Conservation (phyloP, 2,888 invertebrate genomes). For the Dexiosoma caninum region DNA sequence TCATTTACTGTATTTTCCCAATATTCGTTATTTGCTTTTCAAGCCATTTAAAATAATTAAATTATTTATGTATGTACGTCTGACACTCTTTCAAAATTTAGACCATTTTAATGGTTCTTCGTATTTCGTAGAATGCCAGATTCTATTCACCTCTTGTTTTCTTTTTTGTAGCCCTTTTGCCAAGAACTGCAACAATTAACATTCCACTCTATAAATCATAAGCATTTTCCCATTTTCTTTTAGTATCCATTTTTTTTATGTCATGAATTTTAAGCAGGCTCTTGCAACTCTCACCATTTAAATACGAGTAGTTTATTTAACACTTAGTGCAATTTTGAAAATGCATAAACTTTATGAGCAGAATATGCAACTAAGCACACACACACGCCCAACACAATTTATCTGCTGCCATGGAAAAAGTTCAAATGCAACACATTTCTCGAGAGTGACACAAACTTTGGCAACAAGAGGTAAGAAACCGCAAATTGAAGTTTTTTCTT, state of each 20-base stretch:
- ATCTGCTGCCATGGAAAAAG: not conserved
- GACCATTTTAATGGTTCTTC: not conserved
- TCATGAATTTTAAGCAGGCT: slow-evolving; percentile 23
- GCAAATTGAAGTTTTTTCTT: slow-evolving; percentile 2
- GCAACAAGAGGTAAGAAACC: slow-evolving; percentile 17
- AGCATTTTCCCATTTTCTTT: slow-evolving; percentile 3
- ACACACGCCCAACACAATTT: not conserved
- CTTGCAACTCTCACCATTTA: slow-evolving; percentile 17
- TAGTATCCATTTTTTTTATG: not conserved
- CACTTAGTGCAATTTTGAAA: slow-evolving; percentile 28
- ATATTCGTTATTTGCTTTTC: not conserved
- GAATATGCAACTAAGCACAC: not conserved
- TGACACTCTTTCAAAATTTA: slow-evolving; percentile 29
- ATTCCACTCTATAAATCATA: slow-evolving; percentile 19
- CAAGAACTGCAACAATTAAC: not conserved
- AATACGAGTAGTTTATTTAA: slow-evolving; percentile 18
- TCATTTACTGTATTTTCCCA: too few relatives aligned
- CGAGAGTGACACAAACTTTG: slow-evolving; percentile 4
- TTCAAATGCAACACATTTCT: not conserved
- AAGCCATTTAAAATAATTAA: slow-evolving; percentile 8
- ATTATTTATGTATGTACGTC: slow-evolving; percentile 1
- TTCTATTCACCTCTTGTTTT: not conserved
- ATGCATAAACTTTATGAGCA: not conserved
- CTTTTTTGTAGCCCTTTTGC: not conserved
- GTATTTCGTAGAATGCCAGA: not conserved